A percentile compares a stretch with the other conserved stretches of the same genome.
These are phyloP conservation scores for Amphipoea oculea DNA, from an alignment of 2,888 invertebrate genomes.

Conservation along the genomic window DNA sequence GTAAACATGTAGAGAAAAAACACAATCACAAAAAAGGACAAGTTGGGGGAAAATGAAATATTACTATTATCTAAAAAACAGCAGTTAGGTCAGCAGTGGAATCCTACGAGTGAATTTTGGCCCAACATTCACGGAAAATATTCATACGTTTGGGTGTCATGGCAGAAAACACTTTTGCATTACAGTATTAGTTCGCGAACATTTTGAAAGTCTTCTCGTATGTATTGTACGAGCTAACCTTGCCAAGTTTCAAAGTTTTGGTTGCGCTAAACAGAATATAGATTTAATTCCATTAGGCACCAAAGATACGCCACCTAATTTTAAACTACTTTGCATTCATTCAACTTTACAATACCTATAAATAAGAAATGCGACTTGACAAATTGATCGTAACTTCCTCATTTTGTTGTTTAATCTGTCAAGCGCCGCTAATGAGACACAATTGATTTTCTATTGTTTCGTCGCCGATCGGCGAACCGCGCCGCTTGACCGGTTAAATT, in stretches of 20 bases:
- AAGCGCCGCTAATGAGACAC: too few relatives aligned
- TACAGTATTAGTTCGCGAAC: conserved; percentile 33
- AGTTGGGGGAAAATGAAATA: background rate
- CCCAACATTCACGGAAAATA: conserved; percentile 5
- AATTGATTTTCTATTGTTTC: too few relatives aligned
- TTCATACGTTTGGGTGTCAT: background rate
- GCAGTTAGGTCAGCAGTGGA: background rate
- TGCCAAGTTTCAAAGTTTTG: conserved; percentile 56
- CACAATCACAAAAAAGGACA: background rate
- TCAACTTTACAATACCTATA: conserved; percentile 81
- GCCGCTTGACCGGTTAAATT: too few relatives aligned
- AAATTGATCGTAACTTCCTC: conserved; percentile 76
- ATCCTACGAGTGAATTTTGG: background rate
- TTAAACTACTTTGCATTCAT: conserved; percentile 75
- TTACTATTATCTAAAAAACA: conserved; percentile 10
- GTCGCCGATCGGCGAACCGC: too few relatives aligned
- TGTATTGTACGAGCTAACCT: conserved; percentile 29
- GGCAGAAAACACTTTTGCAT: conserved; percentile 28
- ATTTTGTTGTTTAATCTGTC: conserved; percentile 54
- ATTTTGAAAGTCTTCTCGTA: conserved; percentile 27
- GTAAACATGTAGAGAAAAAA: background rate
- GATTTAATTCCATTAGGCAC: conserved; percentile 80
- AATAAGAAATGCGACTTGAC: conserved; percentile 77
- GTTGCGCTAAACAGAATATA: conserved; percentile 67
- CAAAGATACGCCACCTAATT: conserved; percentile 72